These are phyloP conservation scores for Smutsia temminckii DNA, from an alignment of 2,797 vertebrate genomes.

Conservation along the genomic window DNA sequence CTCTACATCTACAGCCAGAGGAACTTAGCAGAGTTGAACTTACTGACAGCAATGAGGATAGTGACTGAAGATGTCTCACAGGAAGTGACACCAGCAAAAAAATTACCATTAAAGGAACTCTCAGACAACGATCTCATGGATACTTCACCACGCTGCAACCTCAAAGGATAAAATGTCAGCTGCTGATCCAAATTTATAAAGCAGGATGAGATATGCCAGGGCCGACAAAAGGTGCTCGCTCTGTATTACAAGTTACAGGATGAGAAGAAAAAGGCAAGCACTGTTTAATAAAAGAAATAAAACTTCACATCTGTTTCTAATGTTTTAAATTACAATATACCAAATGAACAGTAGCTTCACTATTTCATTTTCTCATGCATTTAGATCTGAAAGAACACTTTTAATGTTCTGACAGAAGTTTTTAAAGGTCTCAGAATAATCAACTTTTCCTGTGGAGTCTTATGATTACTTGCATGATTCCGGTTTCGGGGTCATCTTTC, in stretches of 20 bases:
- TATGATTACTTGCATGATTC: neutral
- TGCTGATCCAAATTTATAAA: neutral
- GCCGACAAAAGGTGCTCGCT: neutral
- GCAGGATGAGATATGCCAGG: neutral
- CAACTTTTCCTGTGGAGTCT: neutral
- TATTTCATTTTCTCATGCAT: neutral
- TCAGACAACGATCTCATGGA: neutral
- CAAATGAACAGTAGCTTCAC: conserved; percentile 1
- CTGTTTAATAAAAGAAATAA: conserved; percentile 15
- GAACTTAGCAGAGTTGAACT: neutral
- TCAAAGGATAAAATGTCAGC: neutral
- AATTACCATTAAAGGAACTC: neutral
- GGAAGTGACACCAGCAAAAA: neutral
- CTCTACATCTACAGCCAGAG: neutral
- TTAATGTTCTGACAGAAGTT: neutral
- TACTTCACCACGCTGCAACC: neutral
- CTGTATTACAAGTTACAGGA: neutral
- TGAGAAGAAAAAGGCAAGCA: neutral
- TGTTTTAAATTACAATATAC: neutral
- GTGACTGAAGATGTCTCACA: neutral
- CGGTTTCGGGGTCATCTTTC: neutral
- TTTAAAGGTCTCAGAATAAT: neutral
- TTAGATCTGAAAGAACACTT: neutral
- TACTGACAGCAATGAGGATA: neutral
- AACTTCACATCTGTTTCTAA: neutral